Evolutionary conservation across 2,113 vertebrate genomes (phyloP).

Genomic region (Atlantisia rogersi): DNA sequence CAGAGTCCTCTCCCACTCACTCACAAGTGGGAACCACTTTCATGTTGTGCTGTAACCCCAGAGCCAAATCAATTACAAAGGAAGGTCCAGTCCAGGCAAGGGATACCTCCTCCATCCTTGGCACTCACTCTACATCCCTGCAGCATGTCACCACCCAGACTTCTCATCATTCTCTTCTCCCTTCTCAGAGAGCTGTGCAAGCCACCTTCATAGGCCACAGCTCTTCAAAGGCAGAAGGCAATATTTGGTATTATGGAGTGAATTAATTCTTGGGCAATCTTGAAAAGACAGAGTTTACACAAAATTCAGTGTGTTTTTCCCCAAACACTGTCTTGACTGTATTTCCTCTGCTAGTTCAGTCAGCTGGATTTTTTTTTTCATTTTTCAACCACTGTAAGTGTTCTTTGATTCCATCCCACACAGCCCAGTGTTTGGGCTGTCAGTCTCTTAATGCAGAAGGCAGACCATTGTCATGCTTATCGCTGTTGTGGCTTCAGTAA

Average conservation of each 20-base stretch:
- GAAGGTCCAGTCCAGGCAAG: neutral
- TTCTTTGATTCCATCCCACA: neutral
- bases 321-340: neutral
- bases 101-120: fast-evolving
- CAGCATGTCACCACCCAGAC: neutral
- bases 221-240: neutral
- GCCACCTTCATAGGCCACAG: neutral
- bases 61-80: conserved; percentile 12
- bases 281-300: neutral
- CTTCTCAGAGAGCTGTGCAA: neutral
- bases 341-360: neutral
- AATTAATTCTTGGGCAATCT: neutral
- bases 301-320: neutral
- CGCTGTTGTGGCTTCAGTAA: neutral
- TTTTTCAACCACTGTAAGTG: neutral
- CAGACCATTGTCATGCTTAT: neutral
- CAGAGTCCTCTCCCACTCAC: neutral
- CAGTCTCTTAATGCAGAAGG: neutral
- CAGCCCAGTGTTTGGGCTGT: neutral
- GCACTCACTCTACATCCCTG: fast-evolving
- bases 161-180: neutral
- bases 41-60: neutral
- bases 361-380: neutral
- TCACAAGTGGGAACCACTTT: neutral
- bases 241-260: neutral